These are phyloP conservation scores for Microplitis deprimator DNA, from an alignment of 2,888 invertebrate species.

Conservation along the genomic window DNA sequence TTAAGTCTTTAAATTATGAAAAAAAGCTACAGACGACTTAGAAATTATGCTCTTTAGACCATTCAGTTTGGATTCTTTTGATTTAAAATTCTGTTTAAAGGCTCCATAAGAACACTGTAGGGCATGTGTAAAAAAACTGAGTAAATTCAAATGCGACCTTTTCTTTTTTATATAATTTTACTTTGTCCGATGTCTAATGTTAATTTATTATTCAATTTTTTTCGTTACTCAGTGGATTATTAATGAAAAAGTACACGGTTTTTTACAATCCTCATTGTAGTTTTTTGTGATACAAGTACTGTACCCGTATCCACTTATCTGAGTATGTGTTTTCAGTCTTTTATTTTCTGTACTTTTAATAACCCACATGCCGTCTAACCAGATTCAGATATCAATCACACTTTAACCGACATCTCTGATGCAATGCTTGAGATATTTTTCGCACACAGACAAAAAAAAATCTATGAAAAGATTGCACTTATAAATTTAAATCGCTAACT, in stretches of 20 bases:
- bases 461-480: too few species aligned
- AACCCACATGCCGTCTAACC: neutral
- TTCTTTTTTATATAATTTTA: neutral
- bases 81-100: constrained; percentile 7
- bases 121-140: neutral
- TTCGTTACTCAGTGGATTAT: neutral
- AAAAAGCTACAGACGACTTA: neutral
- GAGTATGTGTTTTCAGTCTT: neutral
- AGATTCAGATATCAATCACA: neutral
- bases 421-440: neutral
- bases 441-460: too few species aligned
- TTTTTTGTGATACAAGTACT: neutral
- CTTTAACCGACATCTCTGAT: neutral
- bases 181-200: neutral
- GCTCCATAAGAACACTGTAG: neutral
- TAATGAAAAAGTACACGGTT: neutral
- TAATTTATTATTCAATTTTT: neutral
- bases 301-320: neutral
- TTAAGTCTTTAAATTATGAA: neutral
- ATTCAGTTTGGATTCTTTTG: constrained; percentile 3
- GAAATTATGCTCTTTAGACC: neutral
- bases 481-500: too few species aligned
- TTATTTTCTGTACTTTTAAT: neutral
- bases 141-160: neutral
- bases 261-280: neutral